phyloP scores from a whole-genome alignment of 2,113 vertebrate genomes.

The Phycodurus eques region DNA sequence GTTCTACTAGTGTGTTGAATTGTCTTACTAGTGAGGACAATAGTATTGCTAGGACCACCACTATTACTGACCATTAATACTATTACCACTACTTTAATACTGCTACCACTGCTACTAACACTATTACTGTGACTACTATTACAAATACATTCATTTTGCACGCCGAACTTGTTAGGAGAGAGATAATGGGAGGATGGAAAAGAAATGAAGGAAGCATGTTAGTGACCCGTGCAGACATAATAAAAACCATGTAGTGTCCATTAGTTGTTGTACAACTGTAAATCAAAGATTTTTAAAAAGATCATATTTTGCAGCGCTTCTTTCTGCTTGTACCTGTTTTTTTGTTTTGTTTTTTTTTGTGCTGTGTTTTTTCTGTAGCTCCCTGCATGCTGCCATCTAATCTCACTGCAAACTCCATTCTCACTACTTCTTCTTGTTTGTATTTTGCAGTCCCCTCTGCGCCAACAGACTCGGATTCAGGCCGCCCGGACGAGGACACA shows the following conservation, averaged over 20 bases:
- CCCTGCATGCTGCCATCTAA: constrained; percentile 1
- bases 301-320: neutral
- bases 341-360: neutral
- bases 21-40: no score
- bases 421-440: constrained; percentile 20
- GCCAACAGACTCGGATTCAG: constrained; percentile 76
- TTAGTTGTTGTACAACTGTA: no score
- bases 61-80: no score
- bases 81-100: no score
- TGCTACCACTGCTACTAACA: no score
- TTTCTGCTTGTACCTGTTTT: neutral
- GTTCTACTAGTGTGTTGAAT: no score
- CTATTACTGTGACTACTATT: no score
- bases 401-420: neutral
- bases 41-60: no score
- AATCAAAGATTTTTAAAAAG: neutral
- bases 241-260: no score
- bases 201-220: neutral
- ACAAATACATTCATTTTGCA: no score
- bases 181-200: neutral
- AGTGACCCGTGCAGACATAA: no score
- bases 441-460: constrained; percentile 43
- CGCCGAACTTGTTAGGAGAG: neutral
- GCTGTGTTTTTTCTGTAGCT: neutral
- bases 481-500: constrained; percentile 89